Evolutionary conservation across 1,140 invertebrate species (phyloP), one percentile per base, ranked within the genome.

Genomic region (Riptortus pedestris): DNA sequence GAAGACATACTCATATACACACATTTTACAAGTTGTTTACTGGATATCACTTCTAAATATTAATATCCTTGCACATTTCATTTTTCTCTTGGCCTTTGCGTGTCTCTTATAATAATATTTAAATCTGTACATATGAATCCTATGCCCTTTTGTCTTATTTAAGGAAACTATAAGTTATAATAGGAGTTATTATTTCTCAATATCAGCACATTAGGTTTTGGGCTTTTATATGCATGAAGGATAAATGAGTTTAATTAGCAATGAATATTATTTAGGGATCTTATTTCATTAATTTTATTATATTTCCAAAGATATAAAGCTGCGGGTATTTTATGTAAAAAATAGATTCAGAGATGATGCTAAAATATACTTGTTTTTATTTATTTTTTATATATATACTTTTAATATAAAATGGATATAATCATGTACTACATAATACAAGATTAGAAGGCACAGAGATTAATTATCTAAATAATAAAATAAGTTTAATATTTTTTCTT

Each of bases 401-500:
- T 52, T 26, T 24, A 38, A 9, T 55, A 55, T 55, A 55, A 55
- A 55, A 55, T 55, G 51, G 51, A 55, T 55, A 55, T 55, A 55
- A 12, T 55, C 22, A n/a, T 12, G n/a, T 47, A 55, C 51, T 55
- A 27, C 51, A 55, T 24, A 47, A 47, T 47, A 55, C 24, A 55
- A 55, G 51, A 55, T 55, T 55, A 55, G 51, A 55, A 55, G 51
- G 51, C 51, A 55, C 51, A 55, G 51, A 55, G 51, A 55, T 55
- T 55, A 55, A 55, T n/a, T 47, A 47, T 55, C 51, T 55, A 55
- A 55, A 55, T 55, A 55, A 55, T 55, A 55, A 55, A 55, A 55
- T 55, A 55, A 55, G 4, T 55, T 55, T 55, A 55, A 27, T 24
- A 24, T 12, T 55, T 38, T 38, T 38, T 55, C 26, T 24, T 7